Base-by-base conservation (phyloP, 2,888 invertebrate genomes). In the Amphipyra tragopoginis region DNA sequence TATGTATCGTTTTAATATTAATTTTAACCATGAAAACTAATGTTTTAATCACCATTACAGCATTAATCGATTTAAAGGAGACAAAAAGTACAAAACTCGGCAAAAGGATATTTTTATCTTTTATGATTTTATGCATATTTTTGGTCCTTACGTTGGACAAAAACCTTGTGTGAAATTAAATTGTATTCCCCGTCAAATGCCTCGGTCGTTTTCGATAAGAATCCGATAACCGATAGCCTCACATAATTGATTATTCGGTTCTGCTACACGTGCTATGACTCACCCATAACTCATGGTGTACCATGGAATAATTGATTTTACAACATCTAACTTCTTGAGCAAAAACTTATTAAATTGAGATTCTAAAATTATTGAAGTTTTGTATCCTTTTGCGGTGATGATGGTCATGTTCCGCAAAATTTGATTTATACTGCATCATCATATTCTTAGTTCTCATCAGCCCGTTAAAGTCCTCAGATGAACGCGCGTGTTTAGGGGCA, bases 201-300 rank as follows among this genome's bases (percentile, higher is more conserved):
- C 36, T 47, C 14, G 5, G n/a, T 21, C 8, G 14, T 39, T 59
- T 10, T 38, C 50, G 67, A 67, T 76, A 76, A 74, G 51, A 60
- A 45, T 59, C 21, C 72, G 64, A 75, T 77, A 75, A 66, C 48
- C 21, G 36, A 64, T 48, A 49, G 63, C 33, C 26, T 44, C 62
- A 21, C 44, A 54, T 66, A 77, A 77, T 77, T 61, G 76, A 77
- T 77, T 77, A 68, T 44, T 40, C 63, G 65, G 54, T 72, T 54
- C 45, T 44, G 47, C 9, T 74, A 64, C 75, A 62, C 73, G 75
- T 65, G 63, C 39, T 40, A 10, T 60, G 75, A 77, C 34, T 75
- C 64, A 66, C 34, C 10, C 13, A 8, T 33, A 47, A 53, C 50
- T 43, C 36, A 29, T 51, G 29, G 26, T 58, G 39, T 29, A 55